Evolutionary conservation across 1,140 invertebrate species (phyloP).

Genomic region (Saccostrea glomerata): DNA sequence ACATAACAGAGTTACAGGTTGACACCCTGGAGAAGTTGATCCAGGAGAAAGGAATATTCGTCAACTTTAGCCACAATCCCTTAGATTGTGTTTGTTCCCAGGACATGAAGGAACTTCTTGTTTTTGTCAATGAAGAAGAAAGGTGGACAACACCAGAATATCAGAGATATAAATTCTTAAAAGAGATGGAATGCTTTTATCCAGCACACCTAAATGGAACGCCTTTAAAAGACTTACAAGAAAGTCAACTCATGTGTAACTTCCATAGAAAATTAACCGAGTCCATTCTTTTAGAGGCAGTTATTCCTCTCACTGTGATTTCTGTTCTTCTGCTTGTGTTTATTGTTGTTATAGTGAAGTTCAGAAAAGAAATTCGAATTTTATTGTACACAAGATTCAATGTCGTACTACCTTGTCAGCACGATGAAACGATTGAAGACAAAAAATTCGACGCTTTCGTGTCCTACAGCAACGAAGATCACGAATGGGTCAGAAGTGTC

Average conservation of each 20-base stretch:
- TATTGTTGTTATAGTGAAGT: conserved; percentile 58
- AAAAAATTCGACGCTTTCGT: conserved; percentile 70
- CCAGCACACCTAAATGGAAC: conserved; percentile 52
- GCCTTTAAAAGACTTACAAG: conserved; percentile 47
- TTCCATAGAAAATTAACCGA: not conserved
- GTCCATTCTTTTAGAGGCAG: conserved; percentile 39
- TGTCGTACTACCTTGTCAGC: conserved; percentile 68
- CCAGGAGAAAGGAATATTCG: conserved; percentile 38
- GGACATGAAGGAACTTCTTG: conserved; percentile 49
- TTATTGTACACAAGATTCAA: conserved; percentile 70
- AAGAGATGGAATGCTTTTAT: conserved; percentile 54
- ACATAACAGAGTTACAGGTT: conserved; percentile 51
- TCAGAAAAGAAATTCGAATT: conserved; percentile 68
- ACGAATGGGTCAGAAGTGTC: conserved; percentile 60
- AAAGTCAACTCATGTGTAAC: conserved; percentile 48
- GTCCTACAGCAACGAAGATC: conserved; percentile 62
- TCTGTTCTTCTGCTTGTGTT: conserved; percentile 57
- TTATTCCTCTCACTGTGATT: conserved; percentile 58
- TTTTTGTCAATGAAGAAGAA: conserved; percentile 49
- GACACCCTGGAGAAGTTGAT: conserved; percentile 27
- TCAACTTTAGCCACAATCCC: conserved; percentile 62
- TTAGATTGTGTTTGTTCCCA: conserved; percentile 61
- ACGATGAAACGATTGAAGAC: conserved; percentile 50
- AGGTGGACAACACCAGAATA: conserved; percentile 44
- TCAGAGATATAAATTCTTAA: conserved; percentile 59